Conservation (phyloP, 2,888 invertebrate species). For the Heliconius hortense region DNA sequence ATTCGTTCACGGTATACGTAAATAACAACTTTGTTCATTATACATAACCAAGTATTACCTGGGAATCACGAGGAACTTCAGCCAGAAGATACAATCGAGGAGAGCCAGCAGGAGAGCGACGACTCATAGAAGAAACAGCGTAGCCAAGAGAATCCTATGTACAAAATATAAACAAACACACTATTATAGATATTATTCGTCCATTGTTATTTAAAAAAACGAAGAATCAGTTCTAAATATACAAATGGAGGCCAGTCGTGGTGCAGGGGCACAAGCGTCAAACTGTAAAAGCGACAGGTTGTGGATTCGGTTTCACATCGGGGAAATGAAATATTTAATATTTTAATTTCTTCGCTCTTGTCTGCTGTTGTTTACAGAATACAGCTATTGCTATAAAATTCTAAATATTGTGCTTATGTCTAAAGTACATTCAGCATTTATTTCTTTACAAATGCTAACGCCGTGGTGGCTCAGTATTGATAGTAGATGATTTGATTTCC, state of each 20-base stretch:
- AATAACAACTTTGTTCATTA: neutral
- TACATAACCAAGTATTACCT: slow-evolving; percentile 54
- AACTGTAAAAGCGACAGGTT: no score
- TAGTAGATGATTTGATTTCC: neutral
- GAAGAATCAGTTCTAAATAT: neutral
- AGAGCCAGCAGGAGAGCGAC: slow-evolving; percentile 70
- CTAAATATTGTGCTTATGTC: neutral
- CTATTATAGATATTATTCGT: neutral
- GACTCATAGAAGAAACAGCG: slow-evolving; percentile 75
- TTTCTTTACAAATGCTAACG: neutral
- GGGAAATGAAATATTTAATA: no score
- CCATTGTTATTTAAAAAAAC: neutral
- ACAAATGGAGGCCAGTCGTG: neutral
- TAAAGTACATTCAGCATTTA: neutral
- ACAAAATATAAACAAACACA: neutral
- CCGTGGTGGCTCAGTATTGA: neutral
- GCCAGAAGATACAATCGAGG: slow-evolving; percentile 72
- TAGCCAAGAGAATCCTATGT: slow-evolving; percentile 69
- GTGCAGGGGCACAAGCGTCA: no score
- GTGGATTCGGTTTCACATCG: no score
- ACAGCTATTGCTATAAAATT: no score
- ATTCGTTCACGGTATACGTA: neutral
- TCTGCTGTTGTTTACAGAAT: no score
- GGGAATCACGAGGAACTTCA: slow-evolving; percentile 70
- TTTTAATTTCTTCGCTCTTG: no score